phyloP scores from a whole-genome alignment of 2,113 vertebrate species.

The Cygnus buccinator region DNA sequence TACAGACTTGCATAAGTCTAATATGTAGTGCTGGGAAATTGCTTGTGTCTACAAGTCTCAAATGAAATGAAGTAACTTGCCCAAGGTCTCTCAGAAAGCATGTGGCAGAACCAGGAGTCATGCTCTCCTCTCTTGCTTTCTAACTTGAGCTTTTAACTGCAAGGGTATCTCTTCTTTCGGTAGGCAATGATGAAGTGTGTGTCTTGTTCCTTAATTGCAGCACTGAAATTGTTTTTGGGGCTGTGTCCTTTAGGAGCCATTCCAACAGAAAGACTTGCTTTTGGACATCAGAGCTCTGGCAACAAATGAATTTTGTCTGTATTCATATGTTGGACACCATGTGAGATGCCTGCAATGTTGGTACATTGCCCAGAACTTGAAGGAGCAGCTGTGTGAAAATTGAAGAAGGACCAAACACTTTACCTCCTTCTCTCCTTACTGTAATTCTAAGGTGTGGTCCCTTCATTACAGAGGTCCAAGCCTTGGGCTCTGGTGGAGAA shows the following conservation, averaged over 20 bases:
- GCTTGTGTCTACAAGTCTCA: background rate
- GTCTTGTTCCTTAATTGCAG: background rate
- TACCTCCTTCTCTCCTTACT: background rate
- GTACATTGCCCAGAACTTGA: background rate
- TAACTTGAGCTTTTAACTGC: background rate
- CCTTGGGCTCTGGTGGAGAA: background rate
- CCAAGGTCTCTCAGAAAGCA: background rate
- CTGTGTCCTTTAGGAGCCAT: background rate
- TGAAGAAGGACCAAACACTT: too few species aligned
- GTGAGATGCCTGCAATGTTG: background rate
- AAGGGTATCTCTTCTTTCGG: background rate
- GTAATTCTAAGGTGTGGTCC: background rate
- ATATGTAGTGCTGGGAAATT: conserved; percentile 3
- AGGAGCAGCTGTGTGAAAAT: background rate
- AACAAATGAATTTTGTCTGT: background rate
- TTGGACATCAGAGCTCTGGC: background rate
- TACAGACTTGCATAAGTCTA: background rate
- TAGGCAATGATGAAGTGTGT: background rate
- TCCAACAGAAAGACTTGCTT: background rate
- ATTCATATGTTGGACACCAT: fast-evolving
- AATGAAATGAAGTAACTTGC: background rate
- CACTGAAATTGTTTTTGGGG: background rate
- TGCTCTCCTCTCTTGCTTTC: background rate
- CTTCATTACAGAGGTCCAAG: background rate
- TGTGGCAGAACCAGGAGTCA: background rate